phyloP scores from a whole-genome alignment of 2,113 vertebrate genomes.

The Poecile atricapillus region DNA sequence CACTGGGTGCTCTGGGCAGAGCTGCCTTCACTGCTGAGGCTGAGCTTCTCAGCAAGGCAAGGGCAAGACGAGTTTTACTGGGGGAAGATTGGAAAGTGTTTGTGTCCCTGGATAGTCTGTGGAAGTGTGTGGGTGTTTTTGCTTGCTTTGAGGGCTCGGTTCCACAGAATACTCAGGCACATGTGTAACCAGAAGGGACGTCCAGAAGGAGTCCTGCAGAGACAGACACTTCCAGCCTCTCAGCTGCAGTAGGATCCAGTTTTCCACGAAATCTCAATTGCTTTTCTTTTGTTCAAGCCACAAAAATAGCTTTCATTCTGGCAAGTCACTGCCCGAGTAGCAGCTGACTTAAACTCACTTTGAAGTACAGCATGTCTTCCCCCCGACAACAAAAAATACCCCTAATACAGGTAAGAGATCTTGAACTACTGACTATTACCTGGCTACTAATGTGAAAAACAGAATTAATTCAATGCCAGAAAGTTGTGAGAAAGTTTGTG shows the following conservation, averaged over 20 bases:
- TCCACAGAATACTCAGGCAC: constrained; percentile 20
- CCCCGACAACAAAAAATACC: not conserved
- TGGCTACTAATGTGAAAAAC: not conserved
- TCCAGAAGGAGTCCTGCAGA: not conserved
- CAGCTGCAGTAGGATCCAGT: not conserved
- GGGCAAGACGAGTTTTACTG: not conserved
- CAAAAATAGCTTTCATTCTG: not conserved
- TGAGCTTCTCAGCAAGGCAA: not conserved
- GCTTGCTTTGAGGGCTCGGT: not conserved
- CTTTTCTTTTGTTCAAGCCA: not conserved
- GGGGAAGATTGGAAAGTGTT: not conserved
- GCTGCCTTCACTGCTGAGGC: not conserved
- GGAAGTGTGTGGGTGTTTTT: not conserved
- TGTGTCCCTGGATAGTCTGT: constrained; percentile 21
- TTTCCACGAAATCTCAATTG: not conserved
- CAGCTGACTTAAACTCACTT: not conserved
- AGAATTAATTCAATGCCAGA: not conserved
- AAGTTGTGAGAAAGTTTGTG: not conserved
- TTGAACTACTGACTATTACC: not conserved
- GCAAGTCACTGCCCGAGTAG: not conserved
- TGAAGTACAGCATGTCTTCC: not conserved
- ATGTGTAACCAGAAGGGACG: not conserved
- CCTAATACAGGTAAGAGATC: not conserved
- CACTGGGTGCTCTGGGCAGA: not conserved
- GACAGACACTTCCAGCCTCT: not conserved